phyloP scores from a whole-genome alignment of 1,140 invertebrate genomes.

The Yoshiicerus persimilis region DNA sequence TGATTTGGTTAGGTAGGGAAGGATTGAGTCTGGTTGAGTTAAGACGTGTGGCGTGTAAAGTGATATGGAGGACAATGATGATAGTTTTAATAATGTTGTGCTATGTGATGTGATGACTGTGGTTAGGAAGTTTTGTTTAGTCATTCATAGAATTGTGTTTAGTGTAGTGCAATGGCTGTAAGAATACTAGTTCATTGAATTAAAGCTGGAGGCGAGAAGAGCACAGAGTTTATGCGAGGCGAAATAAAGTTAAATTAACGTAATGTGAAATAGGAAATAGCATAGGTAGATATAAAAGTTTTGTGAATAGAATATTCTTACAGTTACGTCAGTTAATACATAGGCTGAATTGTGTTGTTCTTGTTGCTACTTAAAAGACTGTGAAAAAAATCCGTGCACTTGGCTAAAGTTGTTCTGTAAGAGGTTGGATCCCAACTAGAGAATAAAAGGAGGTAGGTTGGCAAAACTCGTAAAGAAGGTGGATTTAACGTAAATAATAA shows the following conservation, averaged over 20 bases:
- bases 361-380: constrained; percentile 2
- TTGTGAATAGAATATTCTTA: not conserved
- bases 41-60: too few relatives aligned
- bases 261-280: not conserved
- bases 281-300: not conserved
- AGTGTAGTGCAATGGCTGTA: not conserved
- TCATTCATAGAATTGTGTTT: not conserved
- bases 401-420: not conserved
- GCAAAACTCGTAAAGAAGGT: constrained; percentile 16
- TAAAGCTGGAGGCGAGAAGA: not conserved
- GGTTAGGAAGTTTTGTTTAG: not conserved
- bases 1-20: too few relatives aligned
- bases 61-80: not conserved
- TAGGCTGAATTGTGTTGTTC: not conserved
- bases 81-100: not conserved
- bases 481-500: constrained; percentile 5
- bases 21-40: too few relatives aligned
- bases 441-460: constrained; percentile 13
- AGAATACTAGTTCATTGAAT: not conserved
- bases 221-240: not conserved
- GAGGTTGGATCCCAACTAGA: not conserved
- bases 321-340: not conserved
- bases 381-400: not conserved
- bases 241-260: not conserved
- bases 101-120: not conserved